Conservation (phyloP, 2,797 vertebrate genomes). For the Choloepus didactylus region DNA sequence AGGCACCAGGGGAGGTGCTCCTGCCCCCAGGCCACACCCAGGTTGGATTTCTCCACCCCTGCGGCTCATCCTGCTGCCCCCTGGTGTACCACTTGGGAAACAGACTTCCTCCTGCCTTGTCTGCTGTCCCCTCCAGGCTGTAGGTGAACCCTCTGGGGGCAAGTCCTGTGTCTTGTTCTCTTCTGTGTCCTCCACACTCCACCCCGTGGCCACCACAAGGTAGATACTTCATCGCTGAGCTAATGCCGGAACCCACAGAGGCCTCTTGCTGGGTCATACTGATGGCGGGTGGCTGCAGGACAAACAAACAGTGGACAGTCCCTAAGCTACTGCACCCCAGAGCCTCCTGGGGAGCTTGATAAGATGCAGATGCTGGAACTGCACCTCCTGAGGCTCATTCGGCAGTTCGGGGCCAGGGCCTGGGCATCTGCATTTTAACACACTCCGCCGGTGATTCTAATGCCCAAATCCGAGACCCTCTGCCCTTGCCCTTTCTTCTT, state of each 20-base stretch:
- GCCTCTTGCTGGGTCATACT: background rate
- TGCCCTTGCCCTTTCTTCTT: background rate
- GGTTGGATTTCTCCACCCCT: background rate
- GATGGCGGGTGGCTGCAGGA: background rate
- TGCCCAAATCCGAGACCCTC: too few relatives aligned
- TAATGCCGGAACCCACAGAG: fast-evolving
- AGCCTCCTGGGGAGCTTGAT: fast-evolving
- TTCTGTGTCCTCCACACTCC: background rate
- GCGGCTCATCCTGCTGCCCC: fast-evolving
- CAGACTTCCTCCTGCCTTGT: background rate
- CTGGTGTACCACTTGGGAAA: fast-evolving
- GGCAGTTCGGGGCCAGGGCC: background rate
- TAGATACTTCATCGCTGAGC: fast-evolving
- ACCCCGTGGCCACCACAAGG: fast-evolving
- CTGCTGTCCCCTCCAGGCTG: fast-evolving
- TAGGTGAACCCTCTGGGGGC: background rate
- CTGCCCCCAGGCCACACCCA: background rate
- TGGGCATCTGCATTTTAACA: background rate
- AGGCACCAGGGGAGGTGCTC: background rate
- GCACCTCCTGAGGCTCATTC: background rate
- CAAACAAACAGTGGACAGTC: fast-evolving
- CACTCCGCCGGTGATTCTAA: background rate
- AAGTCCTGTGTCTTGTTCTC: background rate
- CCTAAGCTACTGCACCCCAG: fast-evolving
- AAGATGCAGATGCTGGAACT: background rate